Evolutionary conservation across 37 sponge, comb jelly and placozoan species (phyloP), one percentile per base, ranked within the genome.

Genomic region (Haliclona indistincta): DNA sequence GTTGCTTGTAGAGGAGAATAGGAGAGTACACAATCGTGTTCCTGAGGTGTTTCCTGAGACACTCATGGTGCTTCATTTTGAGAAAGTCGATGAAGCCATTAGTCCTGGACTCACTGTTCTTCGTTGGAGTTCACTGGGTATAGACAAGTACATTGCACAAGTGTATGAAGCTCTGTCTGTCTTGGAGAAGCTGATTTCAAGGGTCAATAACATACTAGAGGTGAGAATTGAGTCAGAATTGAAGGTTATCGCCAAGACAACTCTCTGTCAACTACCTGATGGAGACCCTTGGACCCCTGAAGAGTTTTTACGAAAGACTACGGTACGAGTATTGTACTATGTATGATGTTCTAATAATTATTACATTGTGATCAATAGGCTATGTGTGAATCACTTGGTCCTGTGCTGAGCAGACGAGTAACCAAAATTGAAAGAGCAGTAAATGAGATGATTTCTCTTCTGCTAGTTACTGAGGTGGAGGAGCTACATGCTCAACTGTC

Each of bases 121-220:
- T 43, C 67, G 85, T 10, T 99, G 99, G 99, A 80, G 74, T n/a
- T 95, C 99, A 43, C 75, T 96, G 53, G 88, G 88, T 84, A 77
- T 93, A 4, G 67, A 61, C 1, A 29, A 37, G 29, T 93, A 77
- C 74, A 63, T 93, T 13, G 77, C 75, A 33, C 36, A 64, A 40
- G 89, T 91, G 33, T 38, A 77, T 33, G 33, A 33, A 22, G 64
- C 78, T 28, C 79, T 99, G 29, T 26, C 34, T 5, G 89, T 91
- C 44, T 61, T 93, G 64, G 99, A 99, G 56, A 61, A 85, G 47
- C 85, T 95, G 20, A 73, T 93, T 7, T 86, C 84, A 36, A 43
- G 92, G 34, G 92, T 73, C 4, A 63, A n/a, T 7, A 82, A 83
- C 38, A 85, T 95, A 37, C 76, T 72, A n/a, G 79, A 93, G 30